Percentiles rank a stretch among this genome's conserved stretches.
Conservation (phyloP, 2,797 vertebrate genomes). For the Dryobates pubescens region DNA sequence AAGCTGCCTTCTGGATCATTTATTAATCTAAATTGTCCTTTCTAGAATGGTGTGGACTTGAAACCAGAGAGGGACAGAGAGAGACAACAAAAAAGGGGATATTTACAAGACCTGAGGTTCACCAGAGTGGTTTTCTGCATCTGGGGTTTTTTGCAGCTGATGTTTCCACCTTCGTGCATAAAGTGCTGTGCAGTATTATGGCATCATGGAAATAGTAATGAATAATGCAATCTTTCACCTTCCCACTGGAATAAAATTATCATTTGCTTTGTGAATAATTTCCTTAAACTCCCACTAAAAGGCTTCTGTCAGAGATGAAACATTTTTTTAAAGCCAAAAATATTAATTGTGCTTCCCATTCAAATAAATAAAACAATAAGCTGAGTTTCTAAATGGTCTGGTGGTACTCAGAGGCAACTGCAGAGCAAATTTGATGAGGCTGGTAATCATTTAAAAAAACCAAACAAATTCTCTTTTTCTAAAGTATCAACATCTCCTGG, state of each 20-base stretch:
- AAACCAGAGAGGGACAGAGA: not conserved
- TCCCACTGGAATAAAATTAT: slow-evolving; percentile 34
- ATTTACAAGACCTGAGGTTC: not conserved
- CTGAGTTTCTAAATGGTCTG: not conserved
- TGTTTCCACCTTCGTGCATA: not conserved
- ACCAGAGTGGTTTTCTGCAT: not conserved
- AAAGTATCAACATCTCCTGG: not conserved
- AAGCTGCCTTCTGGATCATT: not conserved
- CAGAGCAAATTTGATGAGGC: not conserved
- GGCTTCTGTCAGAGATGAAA: not conserved
- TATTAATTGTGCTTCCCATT: slow-evolving; percentile 7
- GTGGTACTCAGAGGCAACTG: slow-evolving; percentile 2
- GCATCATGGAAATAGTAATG: slow-evolving; percentile 6
- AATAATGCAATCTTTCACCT: slow-evolving; percentile 9
- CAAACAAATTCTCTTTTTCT: not conserved
- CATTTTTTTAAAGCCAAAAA: not conserved
- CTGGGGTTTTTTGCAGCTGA: not conserved
- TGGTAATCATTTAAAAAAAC: not conserved
- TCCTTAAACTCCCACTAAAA: slow-evolving; percentile 17
- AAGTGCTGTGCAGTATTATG: not conserved
- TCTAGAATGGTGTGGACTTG: not conserved
- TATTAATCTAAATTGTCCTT: not conserved
- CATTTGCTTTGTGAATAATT: not conserved
- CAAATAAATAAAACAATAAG: slow-evolving; percentile 43
- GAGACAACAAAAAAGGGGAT: not conserved